Percentiles rank a stretch among this genome's conserved stretches.
Conservation (phyloP, 2,113 vertebrate species). For the Gallinago jamesoni region DNA sequence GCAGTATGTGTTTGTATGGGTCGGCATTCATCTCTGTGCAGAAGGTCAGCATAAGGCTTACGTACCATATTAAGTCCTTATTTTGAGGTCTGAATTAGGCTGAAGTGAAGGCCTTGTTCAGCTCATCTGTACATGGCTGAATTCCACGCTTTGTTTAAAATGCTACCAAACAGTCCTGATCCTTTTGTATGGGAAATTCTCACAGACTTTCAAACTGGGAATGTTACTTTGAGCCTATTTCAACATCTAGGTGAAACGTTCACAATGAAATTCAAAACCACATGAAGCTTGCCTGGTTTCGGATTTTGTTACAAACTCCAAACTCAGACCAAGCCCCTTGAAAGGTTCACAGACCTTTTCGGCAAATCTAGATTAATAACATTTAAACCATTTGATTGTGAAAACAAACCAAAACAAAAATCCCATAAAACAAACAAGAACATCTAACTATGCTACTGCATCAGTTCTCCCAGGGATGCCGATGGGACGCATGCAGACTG, state of each 20-base stretch:
- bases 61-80: not conserved
- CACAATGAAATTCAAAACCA: constrained; percentile 52
- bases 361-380: constrained; percentile 27
- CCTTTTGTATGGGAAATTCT: constrained; percentile 67
- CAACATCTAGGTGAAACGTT: constrained; percentile 40
- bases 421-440: constrained; percentile 41
- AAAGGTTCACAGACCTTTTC: constrained; percentile 44
- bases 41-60: not conserved
- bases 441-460: constrained; percentile 33
- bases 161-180: constrained; percentile 48
- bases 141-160: constrained; percentile 20
- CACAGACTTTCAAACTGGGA: constrained; percentile 58
- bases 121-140: not conserved
- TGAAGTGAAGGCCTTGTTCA: constrained; percentile 18
- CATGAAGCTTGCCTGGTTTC: constrained; percentile 23
- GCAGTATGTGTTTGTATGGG: constrained; percentile 52
- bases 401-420: constrained; percentile 41
- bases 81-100: constrained; percentile 1
- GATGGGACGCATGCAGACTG: not conserved
- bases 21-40: not conserved
- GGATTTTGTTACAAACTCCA: constrained; percentile 50
- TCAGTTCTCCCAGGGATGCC: not conserved
- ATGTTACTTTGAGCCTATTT: constrained; percentile 70
- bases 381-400: constrained; percentile 59
- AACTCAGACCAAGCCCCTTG: constrained; percentile 44